Evolutionary conservation across 2,888 invertebrate species (phyloP), one percentile per base, ranked within the genome.

Genomic region (Athripsodes cinereus): DNA sequence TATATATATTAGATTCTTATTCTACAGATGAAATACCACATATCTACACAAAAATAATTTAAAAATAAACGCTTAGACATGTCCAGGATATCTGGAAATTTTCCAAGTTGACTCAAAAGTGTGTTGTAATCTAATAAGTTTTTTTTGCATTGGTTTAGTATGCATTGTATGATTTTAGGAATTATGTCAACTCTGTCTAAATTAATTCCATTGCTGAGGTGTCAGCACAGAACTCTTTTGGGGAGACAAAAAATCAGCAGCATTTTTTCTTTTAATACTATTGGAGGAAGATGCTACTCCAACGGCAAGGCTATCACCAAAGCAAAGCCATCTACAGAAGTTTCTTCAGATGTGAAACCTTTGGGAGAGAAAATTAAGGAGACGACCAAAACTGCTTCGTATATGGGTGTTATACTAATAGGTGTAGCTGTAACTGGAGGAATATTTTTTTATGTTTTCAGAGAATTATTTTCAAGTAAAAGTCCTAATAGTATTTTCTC

Each of bases 401-500:
- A 96, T 69, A 81, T 89, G 66, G 87, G 87, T 13, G 84, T 96
- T 1, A 90, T 96, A 64, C 67, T 94, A 52, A 75, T 85, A 35
- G 94, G 93, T 1, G 71, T 93, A 59, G 90, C 89, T 40, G 84
- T 94, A 1, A 92, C 92, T 44, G 89, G 87, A 21, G 75, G 88
- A 2, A 85, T 96, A 71, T 87, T 92, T 69, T 96, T 87, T 71
- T 84, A 88, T 53, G 85, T 96, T 59, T 89, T 92, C 66, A 82
- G 84, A 61, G 96, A 96, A 73, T 74, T 96, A 21, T 92, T 96
- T 73, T 94, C 95, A 1, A 85, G 87, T 61, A 87, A 88, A 65
- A 95, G 94, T 71, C 87, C 93, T 0, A 92, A 90, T 72, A 90
- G 85, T 67, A 83, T 95, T 59, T 96, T 93, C 70, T 84, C 87